These are phyloP conservation scores for Volucella inflata DNA, from an alignment of 2,888 invertebrate genomes.

Conservation along the genomic window DNA sequence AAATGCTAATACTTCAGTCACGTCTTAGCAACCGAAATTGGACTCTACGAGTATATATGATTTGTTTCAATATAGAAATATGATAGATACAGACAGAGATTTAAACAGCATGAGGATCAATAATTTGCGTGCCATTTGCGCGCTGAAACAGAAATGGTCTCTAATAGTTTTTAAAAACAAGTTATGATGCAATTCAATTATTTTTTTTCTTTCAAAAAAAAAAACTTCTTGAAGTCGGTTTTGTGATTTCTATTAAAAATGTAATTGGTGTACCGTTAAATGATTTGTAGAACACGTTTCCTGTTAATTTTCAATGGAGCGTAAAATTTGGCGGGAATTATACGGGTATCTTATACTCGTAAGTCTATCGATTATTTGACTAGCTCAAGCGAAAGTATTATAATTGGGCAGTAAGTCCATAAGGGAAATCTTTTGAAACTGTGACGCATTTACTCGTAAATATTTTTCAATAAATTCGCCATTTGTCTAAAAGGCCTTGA, in stretches of 20 bases:
- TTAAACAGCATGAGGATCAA: neutral
- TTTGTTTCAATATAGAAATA: too few relatives aligned
- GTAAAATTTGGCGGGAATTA: slow-evolving; percentile 19
- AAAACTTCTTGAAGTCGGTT: neutral
- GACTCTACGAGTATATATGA: too few relatives aligned
- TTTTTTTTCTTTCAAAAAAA: neutral
- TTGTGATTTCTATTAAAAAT: neutral
- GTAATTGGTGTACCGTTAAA: slow-evolving; percentile 14
- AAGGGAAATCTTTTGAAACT: too few relatives aligned
- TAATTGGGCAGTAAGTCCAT: too few relatives aligned
- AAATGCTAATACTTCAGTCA: too few relatives aligned
- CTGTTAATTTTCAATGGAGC: slow-evolving; percentile 24
- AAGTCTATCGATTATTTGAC: too few relatives aligned
- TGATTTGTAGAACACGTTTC: slow-evolving; percentile 28
- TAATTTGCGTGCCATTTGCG: neutral
- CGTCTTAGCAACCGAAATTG: too few relatives aligned
- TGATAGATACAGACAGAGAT: too few relatives aligned
- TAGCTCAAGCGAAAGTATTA: too few relatives aligned
- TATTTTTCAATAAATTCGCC: too few relatives aligned
- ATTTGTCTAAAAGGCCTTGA: too few relatives aligned
- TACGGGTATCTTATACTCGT: neutral
- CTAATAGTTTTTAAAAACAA: slow-evolving; percentile 6
- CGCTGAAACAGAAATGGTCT: slow-evolving; percentile 19
- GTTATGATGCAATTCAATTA: slow-evolving; percentile 8
- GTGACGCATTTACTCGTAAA: too few relatives aligned